Percentiles rank a stretch among this genome's conserved stretches.
Evolutionary conservation across 2,797 vertebrate species (phyloP).

Genomic region (Cygnus olor): DNA sequence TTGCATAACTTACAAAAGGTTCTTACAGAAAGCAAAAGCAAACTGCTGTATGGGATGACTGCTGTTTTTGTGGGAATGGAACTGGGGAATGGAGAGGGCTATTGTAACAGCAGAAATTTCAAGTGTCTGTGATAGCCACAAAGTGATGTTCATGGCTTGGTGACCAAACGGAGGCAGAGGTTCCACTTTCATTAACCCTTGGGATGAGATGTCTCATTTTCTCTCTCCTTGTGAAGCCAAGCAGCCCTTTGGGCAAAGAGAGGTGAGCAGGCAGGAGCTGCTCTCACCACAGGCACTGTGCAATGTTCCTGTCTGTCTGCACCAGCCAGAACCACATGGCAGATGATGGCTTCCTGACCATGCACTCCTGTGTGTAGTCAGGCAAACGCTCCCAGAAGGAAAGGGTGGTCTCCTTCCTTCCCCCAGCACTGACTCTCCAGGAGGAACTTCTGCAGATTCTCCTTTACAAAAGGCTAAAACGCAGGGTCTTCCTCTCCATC

Average conservation of each 20-base stretch:
- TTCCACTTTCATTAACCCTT: background rate
- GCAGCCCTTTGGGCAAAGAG: background rate
- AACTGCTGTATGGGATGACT: fast-evolving
- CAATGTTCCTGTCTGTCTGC: background rate
- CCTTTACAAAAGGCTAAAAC: background rate
- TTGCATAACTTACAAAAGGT: background rate
- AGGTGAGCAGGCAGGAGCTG: background rate
- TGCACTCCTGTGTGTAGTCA: background rate
- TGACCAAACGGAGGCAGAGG: fast-evolving
- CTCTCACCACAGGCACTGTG: background rate
- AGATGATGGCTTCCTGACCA: background rate
- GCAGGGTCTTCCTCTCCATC: background rate
- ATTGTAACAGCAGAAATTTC: background rate
- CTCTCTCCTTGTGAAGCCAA: background rate
- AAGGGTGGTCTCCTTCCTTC: background rate
- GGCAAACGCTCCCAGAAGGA: background rate
- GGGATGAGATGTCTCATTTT: background rate
- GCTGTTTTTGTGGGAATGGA: background rate
- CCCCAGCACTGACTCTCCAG: background rate
- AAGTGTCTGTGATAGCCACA: background rate
- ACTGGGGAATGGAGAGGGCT: background rate
- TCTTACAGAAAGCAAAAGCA: background rate
- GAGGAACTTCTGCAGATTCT: background rate
- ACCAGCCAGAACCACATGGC: background rate
- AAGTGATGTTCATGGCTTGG: background rate